These are phyloP conservation scores for Xestoiulus laeticollis DNA, from an alignment of 2,888 invertebrate species.

Conservation along the genomic window DNA sequence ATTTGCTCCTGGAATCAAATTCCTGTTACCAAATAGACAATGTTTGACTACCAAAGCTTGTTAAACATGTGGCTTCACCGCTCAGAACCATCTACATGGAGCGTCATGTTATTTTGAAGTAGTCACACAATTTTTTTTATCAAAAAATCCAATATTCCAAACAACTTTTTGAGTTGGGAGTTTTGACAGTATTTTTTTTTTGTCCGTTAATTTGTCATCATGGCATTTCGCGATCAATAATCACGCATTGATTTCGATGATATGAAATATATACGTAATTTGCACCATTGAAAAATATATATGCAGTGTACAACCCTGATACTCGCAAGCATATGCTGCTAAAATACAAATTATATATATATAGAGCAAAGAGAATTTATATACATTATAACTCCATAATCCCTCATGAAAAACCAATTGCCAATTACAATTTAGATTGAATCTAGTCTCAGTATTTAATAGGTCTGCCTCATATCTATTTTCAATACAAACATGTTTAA, in stretches of 20 bases:
- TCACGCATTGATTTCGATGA: neutral
- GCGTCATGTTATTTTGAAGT: too few relatives aligned
- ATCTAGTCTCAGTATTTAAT: conserved; percentile 43
- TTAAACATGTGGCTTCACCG: too few relatives aligned
- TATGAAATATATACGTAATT: conserved; percentile 40
- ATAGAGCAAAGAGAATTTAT: conserved; percentile 11
- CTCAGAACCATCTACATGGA: too few relatives aligned
- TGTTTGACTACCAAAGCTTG: too few relatives aligned
- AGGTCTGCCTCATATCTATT: neutral
- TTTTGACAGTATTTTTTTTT: neutral
- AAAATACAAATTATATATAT: conserved; percentile 28
- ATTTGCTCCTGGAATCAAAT: neutral
- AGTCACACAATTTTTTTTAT: too few relatives aligned
- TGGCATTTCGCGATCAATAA: neutral
- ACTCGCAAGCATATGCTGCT: neutral
- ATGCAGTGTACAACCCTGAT: conserved; percentile 27
- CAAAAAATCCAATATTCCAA: neutral
- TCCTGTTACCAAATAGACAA: neutral
- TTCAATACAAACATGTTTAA: conserved; percentile 5
- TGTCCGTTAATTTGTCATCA: neutral
- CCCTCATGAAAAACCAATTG: conserved; percentile 23
- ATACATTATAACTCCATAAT: neutral
- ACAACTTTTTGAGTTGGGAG: neutral
- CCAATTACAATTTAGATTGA: neutral
- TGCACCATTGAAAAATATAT: conserved; percentile 39